These are phyloP conservation scores for Ceratotherium simum DNA, from an alignment of 2,113 vertebrate species.

Conservation along the genomic window DNA sequence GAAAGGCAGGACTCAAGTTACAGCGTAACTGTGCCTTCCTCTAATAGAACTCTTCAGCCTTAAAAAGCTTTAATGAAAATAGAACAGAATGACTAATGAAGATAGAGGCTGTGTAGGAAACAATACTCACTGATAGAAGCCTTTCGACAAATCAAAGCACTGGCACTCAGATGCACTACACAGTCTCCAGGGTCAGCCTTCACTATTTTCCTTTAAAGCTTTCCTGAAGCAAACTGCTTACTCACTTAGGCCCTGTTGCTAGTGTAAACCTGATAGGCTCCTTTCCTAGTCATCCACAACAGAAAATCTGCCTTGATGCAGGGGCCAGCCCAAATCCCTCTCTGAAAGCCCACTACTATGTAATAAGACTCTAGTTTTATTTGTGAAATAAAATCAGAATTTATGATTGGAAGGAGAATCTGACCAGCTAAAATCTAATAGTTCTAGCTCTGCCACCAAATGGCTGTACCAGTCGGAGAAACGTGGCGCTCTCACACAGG, in stretches of 20 bases:
- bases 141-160: not conserved
- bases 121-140: not conserved
- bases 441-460: not conserved
- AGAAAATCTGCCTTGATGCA: not conserved
- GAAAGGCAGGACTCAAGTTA: not conserved
- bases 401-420: not conserved
- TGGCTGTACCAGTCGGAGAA: not conserved
- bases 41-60: not conserved
- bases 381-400: not conserved
- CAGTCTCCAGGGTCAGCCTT: not conserved
- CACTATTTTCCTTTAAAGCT: not conserved
- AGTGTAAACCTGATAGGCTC: not conserved
- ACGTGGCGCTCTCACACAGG: not conserved
- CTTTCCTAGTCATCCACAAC: not conserved
- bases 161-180: not conserved
- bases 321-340: not conserved
- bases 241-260: not conserved
- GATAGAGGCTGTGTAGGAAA: not conserved
- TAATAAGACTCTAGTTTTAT: not conserved
- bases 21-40: not conserved
- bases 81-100: slow-evolving; percentile 12
- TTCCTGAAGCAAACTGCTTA: not conserved
- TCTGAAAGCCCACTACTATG: not conserved
- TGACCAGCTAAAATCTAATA: not conserved
- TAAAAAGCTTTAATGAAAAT: not conserved